These are phyloP conservation scores for Porites divaricata DNA, from an alignment of 92 coral and sea anemone genomes.

Conservation along the genomic window DNA sequence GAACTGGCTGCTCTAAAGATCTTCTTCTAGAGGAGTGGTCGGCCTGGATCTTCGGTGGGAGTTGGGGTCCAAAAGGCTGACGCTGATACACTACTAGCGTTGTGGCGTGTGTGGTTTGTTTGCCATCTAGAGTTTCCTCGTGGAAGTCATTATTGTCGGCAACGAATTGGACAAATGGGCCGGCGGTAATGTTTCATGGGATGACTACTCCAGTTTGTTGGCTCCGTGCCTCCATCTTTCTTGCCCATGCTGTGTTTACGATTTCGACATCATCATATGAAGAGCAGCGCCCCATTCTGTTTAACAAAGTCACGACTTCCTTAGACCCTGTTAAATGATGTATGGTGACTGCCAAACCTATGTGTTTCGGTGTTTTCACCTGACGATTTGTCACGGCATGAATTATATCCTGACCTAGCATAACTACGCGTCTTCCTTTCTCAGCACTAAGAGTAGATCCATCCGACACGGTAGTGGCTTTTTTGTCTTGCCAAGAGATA, in stretches of 20 bases:
- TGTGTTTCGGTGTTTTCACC: constrained; percentile 58
- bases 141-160: no score
- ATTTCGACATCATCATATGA: constrained; percentile 41
- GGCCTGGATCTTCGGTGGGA: constrained; percentile 20
- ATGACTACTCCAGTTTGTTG: no score
- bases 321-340: constrained; percentile 58
- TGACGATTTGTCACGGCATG: constrained; percentile 24
- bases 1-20: constrained; percentile 20
- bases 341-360: constrained; percentile 42
- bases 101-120: no score
- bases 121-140: no score
- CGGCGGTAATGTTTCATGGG: constrained; percentile 23
- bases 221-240: constrained; percentile 32
- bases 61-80: constrained; percentile 10
- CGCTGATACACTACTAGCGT: no score
- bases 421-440: not conserved
- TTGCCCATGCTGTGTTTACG: constrained; percentile 33
- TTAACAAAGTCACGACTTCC: constrained; percentile 46
- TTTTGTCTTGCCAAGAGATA: not conserved
- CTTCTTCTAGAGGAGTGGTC: constrained; percentile 31
- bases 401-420: constrained; percentile 41
- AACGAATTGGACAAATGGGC: not conserved
- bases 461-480: not conserved
- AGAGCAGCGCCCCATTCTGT: constrained; percentile 57
- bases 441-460: not conserved